Percentiles rank a stretch among this genome's conserved stretches.
Conservation (phyloP, 2,113 vertebrate genomes). For the Cathartes aura region DNA sequence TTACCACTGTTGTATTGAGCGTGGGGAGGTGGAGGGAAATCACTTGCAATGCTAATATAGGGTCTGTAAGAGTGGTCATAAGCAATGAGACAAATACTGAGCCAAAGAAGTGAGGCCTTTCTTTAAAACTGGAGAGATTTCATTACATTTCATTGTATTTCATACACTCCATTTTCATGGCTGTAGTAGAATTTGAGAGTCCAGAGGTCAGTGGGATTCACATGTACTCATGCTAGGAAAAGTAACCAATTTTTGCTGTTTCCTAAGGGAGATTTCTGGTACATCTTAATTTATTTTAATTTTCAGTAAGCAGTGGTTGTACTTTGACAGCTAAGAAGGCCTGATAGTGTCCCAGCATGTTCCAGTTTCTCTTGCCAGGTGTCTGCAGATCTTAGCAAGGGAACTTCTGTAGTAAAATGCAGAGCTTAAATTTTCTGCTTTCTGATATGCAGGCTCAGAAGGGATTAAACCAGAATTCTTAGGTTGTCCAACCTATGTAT, state of each 20-base stretch:
- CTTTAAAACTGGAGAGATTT: not conserved
- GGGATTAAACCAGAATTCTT: not conserved
- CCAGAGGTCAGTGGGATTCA: not conserved
- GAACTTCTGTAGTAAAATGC: not conserved
- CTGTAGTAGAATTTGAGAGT: not conserved
- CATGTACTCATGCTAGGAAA: not conserved
- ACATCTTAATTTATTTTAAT: not conserved
- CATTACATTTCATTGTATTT: not conserved
- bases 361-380: not conserved
- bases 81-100: not conserved
- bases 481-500: not conserved
- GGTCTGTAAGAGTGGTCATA: not conserved
- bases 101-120: not conserved
- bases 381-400: not conserved
- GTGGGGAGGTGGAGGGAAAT: fast-evolving
- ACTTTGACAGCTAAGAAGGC: not conserved
- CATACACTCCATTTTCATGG: not conserved
- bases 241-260: not conserved
- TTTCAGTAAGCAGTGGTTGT: not conserved
- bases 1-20: not conserved
- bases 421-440: not conserved
- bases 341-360: not conserved
- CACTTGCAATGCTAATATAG: not conserved
- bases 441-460: not conserved
- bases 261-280: not conserved